phyloP scores from a whole-genome alignment of 2,888 invertebrate species.

The Campaea margaritaria region DNA sequence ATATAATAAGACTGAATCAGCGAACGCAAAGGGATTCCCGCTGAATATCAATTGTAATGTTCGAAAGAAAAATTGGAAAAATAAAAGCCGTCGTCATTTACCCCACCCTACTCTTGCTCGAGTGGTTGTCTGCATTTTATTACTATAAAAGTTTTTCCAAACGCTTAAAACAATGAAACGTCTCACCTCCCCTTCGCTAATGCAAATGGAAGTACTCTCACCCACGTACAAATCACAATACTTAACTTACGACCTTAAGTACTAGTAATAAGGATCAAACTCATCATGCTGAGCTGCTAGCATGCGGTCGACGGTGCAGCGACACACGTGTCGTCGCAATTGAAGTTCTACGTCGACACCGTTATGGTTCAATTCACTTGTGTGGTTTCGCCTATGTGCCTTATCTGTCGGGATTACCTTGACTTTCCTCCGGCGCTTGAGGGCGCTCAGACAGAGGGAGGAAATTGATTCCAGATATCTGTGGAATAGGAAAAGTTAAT shows the following conservation, averaged over 20 bases:
- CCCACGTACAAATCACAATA: conserved; percentile 17
- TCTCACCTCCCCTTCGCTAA: conserved; percentile 39
- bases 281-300: conserved; percentile 7
- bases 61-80: neutral
- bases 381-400: conserved; percentile 46
- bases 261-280: conserved; percentile 16
- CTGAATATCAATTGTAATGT: neutral
- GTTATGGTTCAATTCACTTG: conserved; percentile 24
- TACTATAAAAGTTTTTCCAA: conserved; percentile 29
- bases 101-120: neutral
- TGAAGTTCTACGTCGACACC: neutral
- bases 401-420: conserved; percentile 55
- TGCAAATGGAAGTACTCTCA: conserved; percentile 38
- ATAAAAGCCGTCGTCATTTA: conserved; percentile 1
- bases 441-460: conserved; percentile 43
- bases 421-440: conserved; percentile 44
- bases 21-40: neutral
- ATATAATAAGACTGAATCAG: neutral
- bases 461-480: conserved; percentile 43
- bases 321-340: conserved; percentile 5
- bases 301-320: conserved; percentile 16
- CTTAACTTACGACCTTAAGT: conserved; percentile 20
- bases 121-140: conserved; percentile 36
- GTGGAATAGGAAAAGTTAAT: conserved; percentile 27
- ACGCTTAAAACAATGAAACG: conserved; percentile 40